phyloP scores from a whole-genome alignment of 2,797 vertebrate species.

The Gephyroberyx darwinii region DNA sequence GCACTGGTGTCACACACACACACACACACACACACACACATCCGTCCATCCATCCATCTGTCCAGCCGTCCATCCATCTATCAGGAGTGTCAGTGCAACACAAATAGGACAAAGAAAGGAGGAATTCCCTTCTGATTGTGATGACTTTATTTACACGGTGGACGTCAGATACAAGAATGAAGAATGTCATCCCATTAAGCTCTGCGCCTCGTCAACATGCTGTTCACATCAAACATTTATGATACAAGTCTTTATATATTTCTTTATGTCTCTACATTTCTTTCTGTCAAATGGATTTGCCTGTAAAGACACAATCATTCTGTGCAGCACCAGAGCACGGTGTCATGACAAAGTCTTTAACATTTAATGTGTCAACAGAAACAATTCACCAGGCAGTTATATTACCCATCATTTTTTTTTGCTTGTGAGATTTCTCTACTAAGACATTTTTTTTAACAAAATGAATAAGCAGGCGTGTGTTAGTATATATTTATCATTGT shows the following conservation, averaged over 20 bases:
- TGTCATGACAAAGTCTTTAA: slow-evolving; percentile 33
- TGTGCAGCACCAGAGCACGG: slow-evolving; percentile 14
- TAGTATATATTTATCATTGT: slow-evolving; percentile 37
- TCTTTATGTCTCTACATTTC: slow-evolving; percentile 51
- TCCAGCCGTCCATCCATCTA: slow-evolving; percentile 55
- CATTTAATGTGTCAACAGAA: slow-evolving; percentile 57
- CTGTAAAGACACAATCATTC: slow-evolving; percentile 3
- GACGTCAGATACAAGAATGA: slow-evolving; percentile 53
- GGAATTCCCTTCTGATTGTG: slow-evolving; percentile 62
- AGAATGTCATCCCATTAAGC: slow-evolving; percentile 42
- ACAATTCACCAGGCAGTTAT: slow-evolving; percentile 53
- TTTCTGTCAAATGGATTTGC: slow-evolving; percentile 39
- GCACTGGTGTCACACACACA: slow-evolving; percentile 18
- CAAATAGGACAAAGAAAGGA: slow-evolving; percentile 64
- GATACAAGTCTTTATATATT: slow-evolving; percentile 51
- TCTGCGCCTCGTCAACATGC: slow-evolving; percentile 46
- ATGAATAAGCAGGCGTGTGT: slow-evolving; percentile 28
- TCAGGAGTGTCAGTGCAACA: slow-evolving; percentile 69
- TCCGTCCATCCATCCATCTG: neutral
- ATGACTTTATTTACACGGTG: slow-evolving; percentile 73
- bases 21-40: slow-evolving; percentile 34
- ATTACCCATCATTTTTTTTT: slow-evolving; percentile 48
- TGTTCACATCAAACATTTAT: slow-evolving; percentile 66
- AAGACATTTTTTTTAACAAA: slow-evolving; percentile 17
- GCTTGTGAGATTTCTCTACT: slow-evolving; percentile 2